Base-by-base conservation (phyloP, 2,888 invertebrate species). In the Dione juno region DNA sequence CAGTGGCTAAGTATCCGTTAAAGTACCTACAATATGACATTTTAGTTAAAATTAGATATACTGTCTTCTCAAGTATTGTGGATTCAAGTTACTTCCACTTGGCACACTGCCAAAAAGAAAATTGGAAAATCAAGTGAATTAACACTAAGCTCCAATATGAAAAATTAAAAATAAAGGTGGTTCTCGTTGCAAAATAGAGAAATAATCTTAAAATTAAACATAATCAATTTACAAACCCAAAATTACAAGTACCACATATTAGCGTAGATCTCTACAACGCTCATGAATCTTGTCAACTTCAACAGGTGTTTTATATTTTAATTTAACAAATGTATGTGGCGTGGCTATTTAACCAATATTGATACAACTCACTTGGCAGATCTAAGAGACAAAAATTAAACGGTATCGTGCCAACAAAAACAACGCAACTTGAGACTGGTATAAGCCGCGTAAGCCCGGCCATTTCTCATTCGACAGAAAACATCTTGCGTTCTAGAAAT, bases 401-500 rank as follows among this genome's bases (percentile, higher is more conserved):
- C 70, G 74, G 70, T 59, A 28, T 43, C 74, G 77, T 70, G 89
- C 90, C 90, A 91, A 91, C 86, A 86, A 89, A 87, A 89, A 91
- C 89, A 89, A 79, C 64, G 84, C 75, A 82, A 83, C 78, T 52
- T 75, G 84, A 87, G 77, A 84, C 82, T 79, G 75, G 76, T 75
- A 77, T 90, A 89, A 90, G 86, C 88, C 88, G 72, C 71, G 76
- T 82, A 80, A 85, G 77, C 81, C 83, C 82, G 77, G 80, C 83
- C 86, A 84, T 88, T 81, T 83, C 87, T 88, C 88, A 86, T 83
- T 79, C 83, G 90, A 92, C 88, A 88, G 83, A 88, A 89, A 89
- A 91, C 92, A 92, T 89, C 90, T 92, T 92, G 90, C 82, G 79
- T 76, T 82, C 84, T 82, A 85, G 87, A 87, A 88, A 88, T 87